phyloP scores from a whole-genome alignment of 1,140 invertebrate species.

The Tetramorium simillimum region DNA sequence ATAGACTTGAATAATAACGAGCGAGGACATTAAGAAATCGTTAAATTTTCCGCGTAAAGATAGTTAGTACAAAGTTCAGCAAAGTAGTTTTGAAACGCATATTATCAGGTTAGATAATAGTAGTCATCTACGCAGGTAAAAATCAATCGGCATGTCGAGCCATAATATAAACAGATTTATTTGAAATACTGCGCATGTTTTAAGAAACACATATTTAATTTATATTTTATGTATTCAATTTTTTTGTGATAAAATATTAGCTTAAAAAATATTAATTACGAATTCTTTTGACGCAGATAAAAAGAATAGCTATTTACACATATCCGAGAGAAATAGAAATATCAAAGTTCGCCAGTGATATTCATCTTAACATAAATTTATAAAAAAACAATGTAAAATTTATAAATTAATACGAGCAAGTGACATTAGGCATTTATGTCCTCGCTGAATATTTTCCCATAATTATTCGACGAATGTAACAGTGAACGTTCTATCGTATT shows the following conservation, averaged over 20 bases:
- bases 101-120: constrained; percentile 1
- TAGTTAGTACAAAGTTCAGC: neutral
- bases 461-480: neutral
- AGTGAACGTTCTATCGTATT: neutral
- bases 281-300: neutral
- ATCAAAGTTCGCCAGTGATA: neutral
- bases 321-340: neutral
- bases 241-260: neutral
- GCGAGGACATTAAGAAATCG: neutral
- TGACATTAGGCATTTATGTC: neutral
- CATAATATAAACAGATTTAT: neutral
- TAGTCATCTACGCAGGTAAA: neutral
- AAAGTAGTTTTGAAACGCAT: neutral
- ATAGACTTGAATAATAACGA: neutral
- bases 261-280: neutral
- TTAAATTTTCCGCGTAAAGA: neutral
- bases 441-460: neutral
- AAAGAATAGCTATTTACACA: neutral
- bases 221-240: neutral
- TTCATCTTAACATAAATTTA: neutral
- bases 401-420: neutral
- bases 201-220: neutral
- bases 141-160: neutral
- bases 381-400: too few relatives aligned
- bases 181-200: neutral